A percentile compares a stretch with the other conserved stretches of the same genome.
These are phyloP conservation scores for Potorous gilbertii DNA, from an alignment of 2,797 vertebrate species.

Conservation along the genomic window DNA sequence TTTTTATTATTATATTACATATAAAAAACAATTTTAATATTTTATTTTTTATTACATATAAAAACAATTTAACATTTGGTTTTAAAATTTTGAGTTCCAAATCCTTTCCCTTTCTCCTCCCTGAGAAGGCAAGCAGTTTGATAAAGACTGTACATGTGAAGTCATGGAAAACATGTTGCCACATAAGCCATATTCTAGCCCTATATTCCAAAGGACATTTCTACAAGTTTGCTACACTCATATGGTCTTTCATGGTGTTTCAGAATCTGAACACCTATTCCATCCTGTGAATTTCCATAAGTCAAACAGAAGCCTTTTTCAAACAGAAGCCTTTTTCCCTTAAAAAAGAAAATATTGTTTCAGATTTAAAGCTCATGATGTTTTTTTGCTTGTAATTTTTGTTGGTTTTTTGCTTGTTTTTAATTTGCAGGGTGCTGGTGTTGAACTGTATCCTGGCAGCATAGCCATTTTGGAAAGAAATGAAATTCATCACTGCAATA, in stretches of 20 bases:
- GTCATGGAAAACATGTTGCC: background rate
- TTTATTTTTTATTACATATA: background rate
- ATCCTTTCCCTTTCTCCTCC: background rate
- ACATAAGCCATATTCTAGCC: background rate
- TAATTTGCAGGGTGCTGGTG: slow-evolving; percentile 74
- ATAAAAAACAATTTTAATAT: background rate
- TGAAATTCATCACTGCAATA: slow-evolving; percentile 81
- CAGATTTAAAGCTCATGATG: slow-evolving; percentile 14
- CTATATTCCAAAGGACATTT: background rate
- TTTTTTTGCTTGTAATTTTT: background rate
- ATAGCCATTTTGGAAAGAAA: slow-evolving; percentile 75
- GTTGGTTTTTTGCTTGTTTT: slow-evolving; percentile 35
- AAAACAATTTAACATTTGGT: background rate
- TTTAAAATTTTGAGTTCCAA: background rate
- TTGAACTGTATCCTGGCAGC: slow-evolving; percentile 81
- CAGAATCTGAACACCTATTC: slow-evolving; percentile 15
- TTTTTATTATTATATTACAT: background rate
- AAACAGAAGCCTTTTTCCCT: background rate
- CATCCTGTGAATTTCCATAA: background rate
- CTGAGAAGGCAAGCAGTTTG: background rate
- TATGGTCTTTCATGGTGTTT: slow-evolving; percentile 26
- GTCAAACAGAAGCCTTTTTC: background rate
- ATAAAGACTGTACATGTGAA: background rate
- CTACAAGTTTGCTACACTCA: slow-evolving; percentile 3
- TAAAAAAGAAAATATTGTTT: background rate